These are phyloP conservation scores for Oryzias celebensis DNA, from an alignment of 2,113 vertebrate species.

Conservation along the genomic window DNA sequence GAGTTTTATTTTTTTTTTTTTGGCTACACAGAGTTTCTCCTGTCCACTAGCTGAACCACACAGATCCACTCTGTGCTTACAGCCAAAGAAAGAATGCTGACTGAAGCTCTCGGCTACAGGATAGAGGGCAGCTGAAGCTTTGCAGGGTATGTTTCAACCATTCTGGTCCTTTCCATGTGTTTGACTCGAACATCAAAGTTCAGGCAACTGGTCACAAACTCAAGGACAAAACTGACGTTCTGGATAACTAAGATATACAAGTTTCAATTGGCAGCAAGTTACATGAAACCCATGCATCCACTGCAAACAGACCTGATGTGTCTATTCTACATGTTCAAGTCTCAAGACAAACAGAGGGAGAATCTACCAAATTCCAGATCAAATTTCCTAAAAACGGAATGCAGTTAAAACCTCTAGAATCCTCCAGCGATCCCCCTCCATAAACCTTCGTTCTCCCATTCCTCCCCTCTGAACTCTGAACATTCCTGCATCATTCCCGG, in stretches of 20 bases:
- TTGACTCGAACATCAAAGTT: conserved; percentile 30
- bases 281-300: too few species aligned
- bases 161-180: conserved; percentile 54
- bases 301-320: too few species aligned
- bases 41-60: conserved; percentile 36
- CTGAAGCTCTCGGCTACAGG: conserved; percentile 30
- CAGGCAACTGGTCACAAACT: conserved; percentile 14
- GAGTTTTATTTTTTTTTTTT: conserved; percentile 19
- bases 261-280: too few species aligned
- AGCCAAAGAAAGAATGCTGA: conserved; percentile 59
- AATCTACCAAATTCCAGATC: conserved; percentile 57
- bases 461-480: conserved; percentile 30
- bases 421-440: conserved; percentile 70
- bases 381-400: conserved; percentile 75
- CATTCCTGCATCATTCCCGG: conserved; percentile 60
- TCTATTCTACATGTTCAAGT: not conserved
- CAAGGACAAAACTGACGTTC: conserved; percentile 19
- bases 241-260: too few species aligned
- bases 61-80: conserved; percentile 60
- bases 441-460: conserved; percentile 12
- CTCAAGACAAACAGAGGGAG: conserved; percentile 40
- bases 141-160: conserved; percentile 27
- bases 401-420: conserved; percentile 62
- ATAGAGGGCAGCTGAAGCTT: conserved; percentile 48
- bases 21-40: conserved; percentile 52